Percentiles rank a stretch among this genome's conserved stretches.
These are phyloP conservation scores for Hartigia nigra DNA, from an alignment of 2,888 invertebrate species.

Conservation along the genomic window DNA sequence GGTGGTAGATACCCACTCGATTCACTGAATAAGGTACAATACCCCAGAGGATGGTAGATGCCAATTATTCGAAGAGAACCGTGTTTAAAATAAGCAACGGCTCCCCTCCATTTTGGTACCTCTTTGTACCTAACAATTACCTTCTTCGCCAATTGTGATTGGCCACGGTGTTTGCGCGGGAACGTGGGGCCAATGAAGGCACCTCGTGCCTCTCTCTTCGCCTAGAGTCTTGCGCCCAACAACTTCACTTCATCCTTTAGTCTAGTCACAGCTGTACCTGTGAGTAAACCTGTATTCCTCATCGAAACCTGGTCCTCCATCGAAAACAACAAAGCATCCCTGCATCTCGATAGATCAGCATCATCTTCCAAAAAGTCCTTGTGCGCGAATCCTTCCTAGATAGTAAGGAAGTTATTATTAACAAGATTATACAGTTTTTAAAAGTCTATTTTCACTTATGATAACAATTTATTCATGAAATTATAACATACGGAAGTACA, in stretches of 20 bases:
- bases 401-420: neutral
- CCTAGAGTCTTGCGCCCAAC: slow-evolving; percentile 42
- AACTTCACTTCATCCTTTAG: slow-evolving; percentile 41
- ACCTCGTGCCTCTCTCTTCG: slow-evolving; percentile 23
- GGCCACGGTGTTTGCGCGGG: slow-evolving; percentile 28
- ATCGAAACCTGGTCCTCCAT: slow-evolving; percentile 6
- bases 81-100: slow-evolving; percentile 1
- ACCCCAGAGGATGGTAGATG: neutral
- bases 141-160: slow-evolving; percentile 28
- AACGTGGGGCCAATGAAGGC: slow-evolving; percentile 24
- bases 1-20: neutral
- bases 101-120: slow-evolving; percentile 15
- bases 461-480: neutral
- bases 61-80: slow-evolving; percentile 3
- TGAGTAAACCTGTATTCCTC: slow-evolving; percentile 39
- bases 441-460: neutral
- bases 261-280: slow-evolving; percentile 53
- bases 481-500: neutral
- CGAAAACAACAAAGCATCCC: neutral
- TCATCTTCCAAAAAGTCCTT: neutral
- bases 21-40: neutral
- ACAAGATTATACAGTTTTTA: neutral
- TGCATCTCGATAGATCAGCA: neutral
- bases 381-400: neutral
- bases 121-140: slow-evolving; percentile 24